Base-by-base conservation (phyloP, 2,113 vertebrate species). In the Limnothrissa miodon region DNA sequence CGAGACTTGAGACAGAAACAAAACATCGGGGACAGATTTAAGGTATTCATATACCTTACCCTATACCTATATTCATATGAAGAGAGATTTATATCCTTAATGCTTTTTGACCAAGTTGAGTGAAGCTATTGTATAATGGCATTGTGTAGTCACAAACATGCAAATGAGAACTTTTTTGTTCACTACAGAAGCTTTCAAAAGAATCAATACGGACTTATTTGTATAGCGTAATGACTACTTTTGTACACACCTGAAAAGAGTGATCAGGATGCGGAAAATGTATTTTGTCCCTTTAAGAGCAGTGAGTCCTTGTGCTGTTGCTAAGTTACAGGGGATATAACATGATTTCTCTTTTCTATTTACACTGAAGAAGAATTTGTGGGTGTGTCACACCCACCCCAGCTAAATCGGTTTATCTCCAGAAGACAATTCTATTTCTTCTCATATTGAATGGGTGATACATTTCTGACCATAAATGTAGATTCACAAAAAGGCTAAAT, bases 281-380 rank as follows among this genome's bases (percentile, higher is more conserved):
- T 21, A 44, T 70, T 45, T 25, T 46, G 74, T 39, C 39, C 80
- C 82, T 86, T 86, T 81, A 84, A 86, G 82, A 84, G 83, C 80
- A 44, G 48, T 86, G 80, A 74, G 74, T 66, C 36, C 74, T 46
- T 82, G 51, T 84, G 74, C 42, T 74, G 87, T 89, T 89, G 86
- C 88, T 89, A 84, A 85, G 88, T 81, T 86, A 87, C 87, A 51
- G 82, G 81, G 80, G 83, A 87, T 81, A 86, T 83, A 74, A 78
- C 79, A 42, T 53, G 80, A 87, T 56, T 66, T 45, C 81, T 82
- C 59, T 78, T 79, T 39, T 21, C 23, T 66, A 74, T 66, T 39
- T 21, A 80, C 66, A 81, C 74, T n/a, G n/a, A n/a, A 39, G 74
- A 56, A 19, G 81, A 86, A 84, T 84, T 80, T 85, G 83, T 44